Evolutionary conservation across 2,888 invertebrate species (phyloP), one percentile per base, ranked within the genome.

Genomic region (Drosophila paranaensis): DNA sequence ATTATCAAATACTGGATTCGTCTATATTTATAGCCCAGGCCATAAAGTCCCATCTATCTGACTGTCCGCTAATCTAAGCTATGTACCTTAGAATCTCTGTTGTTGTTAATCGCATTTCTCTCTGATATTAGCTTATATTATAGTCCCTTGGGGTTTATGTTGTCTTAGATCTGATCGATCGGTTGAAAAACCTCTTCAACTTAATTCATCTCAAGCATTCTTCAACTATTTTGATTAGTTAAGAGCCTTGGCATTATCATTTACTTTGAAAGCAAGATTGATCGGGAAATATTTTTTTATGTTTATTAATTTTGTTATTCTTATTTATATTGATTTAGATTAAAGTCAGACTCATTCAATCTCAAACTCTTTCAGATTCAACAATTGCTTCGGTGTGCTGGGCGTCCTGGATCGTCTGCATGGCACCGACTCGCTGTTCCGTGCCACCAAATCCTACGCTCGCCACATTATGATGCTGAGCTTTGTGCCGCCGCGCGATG

Each of bases 341-440:
- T 30, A 6, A 30, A 30, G 3, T 30, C 6, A 30, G 0, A 35
- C 9, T 3, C 11, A 37, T 37, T 0, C 37, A 25, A 45, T 1
- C 6, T 16, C 16, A 20, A 1, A 2, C 13, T 50, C 16, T 50
- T 50, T 50, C 90, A 97, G 97, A 92, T 97, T 97, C 92, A 97
- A 95, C 88, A 96, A 97, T 89, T 97, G 96, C 90, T 97, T 95
- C 91, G 97, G 97, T 2, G 96, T 97, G 2, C 93, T 97, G 72
- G 97, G 97, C 1, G 95, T 97, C 0, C 92, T 97, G 83, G 97
- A 97, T 91, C 95, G 96, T 54, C 92, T 97, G 9, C 97, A 97
- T 91, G 97, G 97, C 39, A 97, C 97, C 0, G 97, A 97, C 90
- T 94, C 94, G 1, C 93, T 95, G 86, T 97, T 97, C 92, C 94